phyloP scores from a whole-genome alignment of 2,113 vertebrate genomes.

The Coptodon bakossiorum region DNA sequence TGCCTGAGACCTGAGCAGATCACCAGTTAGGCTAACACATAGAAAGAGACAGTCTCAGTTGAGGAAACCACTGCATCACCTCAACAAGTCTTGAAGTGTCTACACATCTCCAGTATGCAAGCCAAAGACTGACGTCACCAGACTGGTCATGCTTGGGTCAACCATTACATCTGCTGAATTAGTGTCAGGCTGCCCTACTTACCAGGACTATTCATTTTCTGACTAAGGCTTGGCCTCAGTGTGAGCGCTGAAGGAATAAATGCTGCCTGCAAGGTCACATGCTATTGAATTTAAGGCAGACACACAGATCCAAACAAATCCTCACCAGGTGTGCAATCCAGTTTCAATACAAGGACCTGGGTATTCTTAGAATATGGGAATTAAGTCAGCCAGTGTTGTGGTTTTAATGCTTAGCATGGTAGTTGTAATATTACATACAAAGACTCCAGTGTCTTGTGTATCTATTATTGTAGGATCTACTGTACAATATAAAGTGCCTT shows the following conservation, averaged over 20 bases:
- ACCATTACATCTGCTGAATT: neutral
- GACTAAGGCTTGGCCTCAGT: neutral
- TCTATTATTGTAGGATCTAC: neutral
- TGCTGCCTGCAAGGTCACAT: neutral
- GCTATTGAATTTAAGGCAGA: neutral
- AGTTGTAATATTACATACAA: neutral
- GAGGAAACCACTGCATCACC: neutral
- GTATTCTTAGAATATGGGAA: neutral
- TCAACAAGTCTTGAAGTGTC: neutral
- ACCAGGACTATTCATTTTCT: constrained; percentile 4
- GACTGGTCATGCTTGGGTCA: constrained; percentile 5
- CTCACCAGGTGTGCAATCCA: neutral
- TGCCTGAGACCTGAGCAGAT: neutral
- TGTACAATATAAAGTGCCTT: neutral
- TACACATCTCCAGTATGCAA: neutral
- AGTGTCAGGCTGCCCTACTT: constrained; percentile 5
- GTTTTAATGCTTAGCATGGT: neutral
- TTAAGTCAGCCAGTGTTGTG: neutral
- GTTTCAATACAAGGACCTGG: rapidly evolving
- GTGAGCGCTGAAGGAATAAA: neutral
- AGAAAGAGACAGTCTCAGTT: neutral
- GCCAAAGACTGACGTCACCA: neutral
- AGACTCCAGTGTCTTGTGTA: rapidly evolving
- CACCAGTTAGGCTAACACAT: neutral
- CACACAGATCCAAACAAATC: neutral